Conservation (phyloP, 2,797 vertebrate genomes). For the Sardinella longiceps region DNA sequence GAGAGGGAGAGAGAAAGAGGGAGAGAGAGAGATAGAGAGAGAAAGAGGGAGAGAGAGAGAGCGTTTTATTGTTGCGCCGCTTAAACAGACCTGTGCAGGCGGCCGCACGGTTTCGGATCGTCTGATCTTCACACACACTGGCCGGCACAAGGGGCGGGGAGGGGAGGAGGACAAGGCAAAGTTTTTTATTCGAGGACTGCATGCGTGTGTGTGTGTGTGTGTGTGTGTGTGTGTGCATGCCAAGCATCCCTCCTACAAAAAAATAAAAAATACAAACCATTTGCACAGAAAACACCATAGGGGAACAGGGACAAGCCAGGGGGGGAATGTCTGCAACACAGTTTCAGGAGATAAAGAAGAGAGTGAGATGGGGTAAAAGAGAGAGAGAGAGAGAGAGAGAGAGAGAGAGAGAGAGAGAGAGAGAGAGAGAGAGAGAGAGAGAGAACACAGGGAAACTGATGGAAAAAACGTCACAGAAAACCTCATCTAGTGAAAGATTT, state of each 20-base stretch:
- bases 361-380: not conserved
- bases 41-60: too few relatives aligned
- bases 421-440: not conserved
- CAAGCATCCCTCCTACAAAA: slow-evolving; percentile 18
- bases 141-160: not conserved
- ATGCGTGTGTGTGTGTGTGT: too few relatives aligned
- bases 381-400: not conserved
- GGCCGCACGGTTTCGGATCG: slow-evolving; percentile 46
- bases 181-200: slow-evolving; percentile 26
- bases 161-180: slow-evolving; percentile 35
- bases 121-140: slow-evolving; percentile 49
- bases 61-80: slow-evolving; percentile 40
- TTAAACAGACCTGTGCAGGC: slow-evolving; percentile 47
- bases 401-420: not conserved
- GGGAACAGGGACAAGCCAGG: not conserved
- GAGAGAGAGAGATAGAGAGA: too few relatives aligned
- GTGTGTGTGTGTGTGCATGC: too few relatives aligned
- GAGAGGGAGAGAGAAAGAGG: too few relatives aligned
- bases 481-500: not conserved
- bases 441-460: not conserved
- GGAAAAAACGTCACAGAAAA: not conserved
- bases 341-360: not conserved
- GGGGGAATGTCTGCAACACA: not conserved
- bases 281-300: not conserved
- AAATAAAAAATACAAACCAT: not conserved